Percentiles rank a stretch among this genome's conserved stretches.
Evolutionary conservation across 2,113 vertebrate species (phyloP).

Genomic region (Condylura cristata): DNA sequence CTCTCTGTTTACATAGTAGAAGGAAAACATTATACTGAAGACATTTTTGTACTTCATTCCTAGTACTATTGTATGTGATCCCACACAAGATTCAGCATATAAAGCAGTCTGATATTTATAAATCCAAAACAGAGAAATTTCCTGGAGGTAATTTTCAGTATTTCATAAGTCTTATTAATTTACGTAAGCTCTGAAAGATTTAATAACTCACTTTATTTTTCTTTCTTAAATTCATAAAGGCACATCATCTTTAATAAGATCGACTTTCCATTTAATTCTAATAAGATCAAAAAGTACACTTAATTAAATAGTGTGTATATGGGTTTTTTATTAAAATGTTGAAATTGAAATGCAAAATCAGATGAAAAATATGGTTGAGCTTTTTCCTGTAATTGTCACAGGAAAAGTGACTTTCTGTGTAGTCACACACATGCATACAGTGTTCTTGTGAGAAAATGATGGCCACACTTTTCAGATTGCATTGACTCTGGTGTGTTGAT

Average conservation of each 20-base stretch:
- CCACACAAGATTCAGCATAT: not conserved
- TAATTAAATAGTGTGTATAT: slow-evolving; percentile 38
- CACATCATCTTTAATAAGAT: slow-evolving; percentile 53
- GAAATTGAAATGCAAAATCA: slow-evolving; percentile 31
- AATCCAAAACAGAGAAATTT: not conserved
- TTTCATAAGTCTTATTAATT: slow-evolving; percentile 49
- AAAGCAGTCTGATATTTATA: slow-evolving; percentile 29
- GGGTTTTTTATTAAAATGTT: slow-evolving; percentile 30
- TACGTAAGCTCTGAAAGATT: slow-evolving; percentile 27
- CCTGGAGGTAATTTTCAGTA: not conserved
- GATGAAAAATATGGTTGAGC: slow-evolving; percentile 23
- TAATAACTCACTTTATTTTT: slow-evolving; percentile 42
- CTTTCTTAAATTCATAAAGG: slow-evolving; percentile 54
- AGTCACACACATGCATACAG: not conserved
- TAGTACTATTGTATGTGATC: not conserved
- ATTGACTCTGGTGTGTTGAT: not conserved
- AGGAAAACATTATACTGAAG: not conserved
- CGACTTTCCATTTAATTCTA: slow-evolving; percentile 11
- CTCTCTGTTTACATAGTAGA: not conserved
- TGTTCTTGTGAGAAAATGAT: slow-evolving; percentile 5
- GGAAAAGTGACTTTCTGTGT: not conserved
- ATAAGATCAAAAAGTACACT: slow-evolving; percentile 31
- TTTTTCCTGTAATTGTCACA: slow-evolving; percentile 41
- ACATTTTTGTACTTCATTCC: not conserved
- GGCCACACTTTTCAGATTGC: not conserved